Evolutionary conservation across 1,140 invertebrate genomes (phyloP), one percentile per base, ranked within the genome.

Genomic region (Archivesica marissinica): DNA sequence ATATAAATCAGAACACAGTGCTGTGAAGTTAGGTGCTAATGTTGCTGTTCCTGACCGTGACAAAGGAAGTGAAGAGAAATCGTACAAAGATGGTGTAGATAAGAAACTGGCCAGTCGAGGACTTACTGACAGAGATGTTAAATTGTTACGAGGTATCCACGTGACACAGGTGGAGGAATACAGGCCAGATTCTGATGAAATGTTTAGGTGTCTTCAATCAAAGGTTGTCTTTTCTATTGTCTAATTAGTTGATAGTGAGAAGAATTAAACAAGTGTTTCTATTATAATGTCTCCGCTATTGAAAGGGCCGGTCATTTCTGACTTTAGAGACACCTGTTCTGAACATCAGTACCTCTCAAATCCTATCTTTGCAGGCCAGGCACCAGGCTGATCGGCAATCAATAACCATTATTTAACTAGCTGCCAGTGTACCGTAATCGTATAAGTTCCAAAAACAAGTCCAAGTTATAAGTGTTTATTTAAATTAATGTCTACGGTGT

Each of bases 151-250:
- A 41, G 80, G 80, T 23, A 72, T 30, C 23, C 41, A 72, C 23
- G 17, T 47, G 20, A 28, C 70, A 20, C 35, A 56, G 15, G 33
- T 52, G 9, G 80, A 83, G 56, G 17, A 15, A 2, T 83, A 83
- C 64, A 59, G 0, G 30, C 28, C 66, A 17, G 35, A 56, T 59
- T 64, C 38, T 39, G 25, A 64, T 59, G 80, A 70, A 61, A 83
- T 39, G 15, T 85, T 85, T 56, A n/a, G 56, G 72, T 85, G 82
- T 78, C 56, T 77, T 13, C 11, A 85, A 11, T 68, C 74, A 52
- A 70, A 85, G 74, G 82, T 85, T 15, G 56, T 61, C 23, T 25
- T 23, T 52, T 50, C 52, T 75, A 50, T 2, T 23, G 13, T 33
- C 4, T n/a, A 75, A 75, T n/a, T 28, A 2, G 25, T 15, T n/a